Base-by-base conservation (phyloP, 2,797 vertebrate species). In the Gymnocypris eckloni region DNA sequence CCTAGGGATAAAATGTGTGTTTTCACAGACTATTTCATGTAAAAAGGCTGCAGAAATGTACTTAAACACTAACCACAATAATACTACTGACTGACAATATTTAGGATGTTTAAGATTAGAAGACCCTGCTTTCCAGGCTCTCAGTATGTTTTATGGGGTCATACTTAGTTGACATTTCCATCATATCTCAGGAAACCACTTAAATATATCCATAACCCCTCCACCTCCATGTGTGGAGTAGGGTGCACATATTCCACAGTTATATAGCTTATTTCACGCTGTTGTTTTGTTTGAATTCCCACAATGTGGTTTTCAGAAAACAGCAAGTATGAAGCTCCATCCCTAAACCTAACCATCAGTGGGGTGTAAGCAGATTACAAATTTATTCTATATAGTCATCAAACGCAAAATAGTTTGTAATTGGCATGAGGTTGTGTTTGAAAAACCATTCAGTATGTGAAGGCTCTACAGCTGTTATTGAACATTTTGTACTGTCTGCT, bases 401-500 rank as follows among this genome's bases (percentile, higher is more conserved):
- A 28, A 52, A 9, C 4, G 56, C 41, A 45, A 43, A 79, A 64
- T 41, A 78, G 76, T 41, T 78, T 5, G 8, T 20, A 78, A 78
- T 59, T 78, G 7, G 22, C 54, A 4, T 48, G n/a, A 79, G 77
- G 25, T 45, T 64, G n/a, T 79, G 77, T 79, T 79, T 56, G 77
- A 43, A 64, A 69, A 91, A 90, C 86, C 89, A 89, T 86, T 85
- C 86, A 86, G 86, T 90, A 92, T 82, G 89, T 90, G 86, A 95
- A 93, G 95, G 94, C 94, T 94, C 91, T 90, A 43, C 93, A 93
- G 94, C 94, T 95, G 94, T 95, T 95, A 94, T 84, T 72, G 52
- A 80, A 18, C 50, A 89, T 92, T 92, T 91, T 95, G 92, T 93
- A 94, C 92, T 88, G 89, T 89, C 90, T 87, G 92, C 91, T 93